Conservation (phyloP, 2,888 invertebrate species). For the Emmelina monodactyla region DNA sequence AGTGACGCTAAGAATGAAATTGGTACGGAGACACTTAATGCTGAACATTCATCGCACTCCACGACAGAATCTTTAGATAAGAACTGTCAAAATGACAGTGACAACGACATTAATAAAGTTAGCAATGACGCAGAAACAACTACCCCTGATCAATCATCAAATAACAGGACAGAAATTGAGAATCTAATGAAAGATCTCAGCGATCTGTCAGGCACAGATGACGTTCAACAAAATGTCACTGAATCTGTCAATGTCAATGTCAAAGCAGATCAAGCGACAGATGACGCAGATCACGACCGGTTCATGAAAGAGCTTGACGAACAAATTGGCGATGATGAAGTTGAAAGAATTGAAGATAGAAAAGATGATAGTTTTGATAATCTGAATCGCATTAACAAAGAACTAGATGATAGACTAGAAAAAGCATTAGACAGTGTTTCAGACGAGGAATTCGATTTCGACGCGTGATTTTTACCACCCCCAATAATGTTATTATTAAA, state of each 20-base stretch:
- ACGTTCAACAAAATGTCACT: background rate
- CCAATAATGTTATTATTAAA: background rate
- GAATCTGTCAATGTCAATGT: background rate
- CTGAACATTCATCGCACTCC: background rate
- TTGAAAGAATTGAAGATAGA: background rate
- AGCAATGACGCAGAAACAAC: background rate
- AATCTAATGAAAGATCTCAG: background rate
- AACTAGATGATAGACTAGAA: background rate
- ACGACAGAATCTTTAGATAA: background rate
- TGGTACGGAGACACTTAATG: background rate
- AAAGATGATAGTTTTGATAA: background rate
- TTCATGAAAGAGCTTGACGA: background rate
- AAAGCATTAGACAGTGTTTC: background rate
- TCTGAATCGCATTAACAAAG: background rate
- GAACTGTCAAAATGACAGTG: background rate
- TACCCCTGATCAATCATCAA: no score
- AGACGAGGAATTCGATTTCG: background rate
- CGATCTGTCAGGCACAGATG: no score
- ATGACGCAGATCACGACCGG: background rate
- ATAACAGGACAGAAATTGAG: no score
- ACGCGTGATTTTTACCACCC: background rate
- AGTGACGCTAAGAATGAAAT: background rate
- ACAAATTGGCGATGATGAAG: background rate
- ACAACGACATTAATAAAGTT: no score
- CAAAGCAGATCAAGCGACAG: background rate